phyloP scores from a whole-genome alignment of 2,113 vertebrate genomes.

The Solea solea region DNA sequence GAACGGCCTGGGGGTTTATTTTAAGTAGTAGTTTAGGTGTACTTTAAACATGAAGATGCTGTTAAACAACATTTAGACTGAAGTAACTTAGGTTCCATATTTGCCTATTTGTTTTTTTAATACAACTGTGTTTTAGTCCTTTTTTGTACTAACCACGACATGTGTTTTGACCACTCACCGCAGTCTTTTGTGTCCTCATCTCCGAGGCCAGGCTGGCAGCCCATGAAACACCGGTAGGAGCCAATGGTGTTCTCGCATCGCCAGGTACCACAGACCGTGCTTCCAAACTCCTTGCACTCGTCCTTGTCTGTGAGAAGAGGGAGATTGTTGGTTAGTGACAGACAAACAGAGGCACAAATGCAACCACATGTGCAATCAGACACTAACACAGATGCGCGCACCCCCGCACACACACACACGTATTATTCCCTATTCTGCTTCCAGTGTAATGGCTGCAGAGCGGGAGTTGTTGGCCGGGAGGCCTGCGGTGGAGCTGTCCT shows the following conservation, averaged over 20 bases:
- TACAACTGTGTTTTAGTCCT: slow-evolving; percentile 16
- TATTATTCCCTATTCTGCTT: slow-evolving; percentile 44
- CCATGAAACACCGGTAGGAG: slow-evolving; percentile 79
- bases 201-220: slow-evolving; percentile 71
- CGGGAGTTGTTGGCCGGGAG: slow-evolving; percentile 59
- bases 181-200: slow-evolving; percentile 66
- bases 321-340: slow-evolving; percentile 35
- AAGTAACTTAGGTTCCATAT: slow-evolving; percentile 10
- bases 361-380: slow-evolving; percentile 51
- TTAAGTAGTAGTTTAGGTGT: too few relatives aligned
- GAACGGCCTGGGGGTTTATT: too few relatives aligned
- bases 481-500: slow-evolving; percentile 71
- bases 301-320: slow-evolving; percentile 73
- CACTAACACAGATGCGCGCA: slow-evolving; percentile 12
- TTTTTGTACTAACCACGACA: slow-evolving; percentile 6
- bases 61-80: background rate
- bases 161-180: slow-evolving; percentile 67
- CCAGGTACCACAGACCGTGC: slow-evolving; percentile 77
- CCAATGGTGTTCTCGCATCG: slow-evolving; percentile 84
- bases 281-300: slow-evolving; percentile 81
- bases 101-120: slow-evolving; percentile 13
- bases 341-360: slow-evolving; percentile 57
- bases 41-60: background rate
- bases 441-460: slow-evolving; percentile 42
- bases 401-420: slow-evolving; percentile 10